A percentile compares a stretch with the other conserved stretches of the same genome.
Conservation (phyloP, 2,888 invertebrate genomes). For the Tetragonisca angustula region DNA sequence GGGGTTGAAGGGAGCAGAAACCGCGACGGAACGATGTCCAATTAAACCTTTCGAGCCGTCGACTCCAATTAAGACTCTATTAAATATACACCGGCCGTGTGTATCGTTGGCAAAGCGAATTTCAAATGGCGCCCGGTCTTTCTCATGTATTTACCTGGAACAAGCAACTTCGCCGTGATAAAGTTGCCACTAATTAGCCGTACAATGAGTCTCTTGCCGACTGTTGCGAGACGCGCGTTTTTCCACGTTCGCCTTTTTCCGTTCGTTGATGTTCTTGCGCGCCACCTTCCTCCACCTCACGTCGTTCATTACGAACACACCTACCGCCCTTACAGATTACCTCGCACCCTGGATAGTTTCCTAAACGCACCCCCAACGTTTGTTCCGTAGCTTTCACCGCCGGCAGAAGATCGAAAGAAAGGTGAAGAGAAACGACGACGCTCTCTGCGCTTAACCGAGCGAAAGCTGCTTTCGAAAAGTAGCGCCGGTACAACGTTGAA, state of each 20-base stretch:
- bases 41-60: constrained; percentile 72
- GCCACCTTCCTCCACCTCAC: background rate
- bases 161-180: constrained; percentile 70
- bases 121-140: constrained; percentile 66
- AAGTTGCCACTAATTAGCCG: constrained; percentile 71
- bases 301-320: background rate
- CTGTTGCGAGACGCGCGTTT: constrained; percentile 27
- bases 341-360: background rate
- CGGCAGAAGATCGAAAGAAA: background rate
- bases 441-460: background rate
- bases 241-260: constrained; percentile 32
- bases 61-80: constrained; percentile 75
- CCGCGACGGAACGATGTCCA: constrained; percentile 68
- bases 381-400: background rate
- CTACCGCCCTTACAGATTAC: background rate
- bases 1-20: constrained; percentile 45
- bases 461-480: background rate
- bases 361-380: background rate
- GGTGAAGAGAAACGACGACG: background rate
- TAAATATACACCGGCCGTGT: constrained; percentile 71
- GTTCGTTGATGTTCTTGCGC: constrained; percentile 9
- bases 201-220: constrained; percentile 58
- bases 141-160: constrained; percentile 68
- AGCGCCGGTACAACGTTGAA: background rate
- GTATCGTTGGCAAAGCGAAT: constrained; percentile 71